Base-by-base conservation (phyloP, 2,888 invertebrate species). In the Mesorhabditis belari region DNA sequence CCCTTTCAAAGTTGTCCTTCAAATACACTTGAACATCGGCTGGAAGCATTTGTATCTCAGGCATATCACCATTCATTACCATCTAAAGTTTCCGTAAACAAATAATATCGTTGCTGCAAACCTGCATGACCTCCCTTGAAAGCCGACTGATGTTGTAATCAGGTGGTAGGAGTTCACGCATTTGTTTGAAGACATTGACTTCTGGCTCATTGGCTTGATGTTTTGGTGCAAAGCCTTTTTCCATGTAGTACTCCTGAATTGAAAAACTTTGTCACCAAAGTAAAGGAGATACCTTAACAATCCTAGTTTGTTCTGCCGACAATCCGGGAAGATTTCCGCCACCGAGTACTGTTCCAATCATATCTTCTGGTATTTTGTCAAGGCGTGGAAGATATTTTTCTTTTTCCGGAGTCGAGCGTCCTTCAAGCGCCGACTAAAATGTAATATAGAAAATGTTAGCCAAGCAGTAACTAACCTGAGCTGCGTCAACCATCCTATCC, bases 11-110 rank as follows among this genome's bases (percentile, higher is more conserved):
- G 59, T 80, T 73, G 44, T 66, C 63, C 63, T 64, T 70, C 63
- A 79, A 71, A 57, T 80, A 71, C 5, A 74, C 68, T 24, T 76
- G 62, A 12, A 79, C 69, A 57, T 80, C 79, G n/a, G 58, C 25
- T 3, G 79, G 79, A 49, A 79, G 65, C n/a, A 67, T 60, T 3
- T 66, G 63, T 64, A 79, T 61, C 55, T 80, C 77, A 9, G 79
- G 79, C 19, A 80, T 66, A 61, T 79, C 75, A 4, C 79, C 79
- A 6, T 61, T 58, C 59, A 73, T 64, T 28, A 77, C 73, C 12
- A 73, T 66, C 17, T 49, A 57, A 28, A 77, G 69, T 6, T 79
- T 70, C 63, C 65, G 49, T 57, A 61, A 29, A 54, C n/a, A 12
- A 12, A 35, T 56, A 21, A n/a, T 17, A 35, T 17, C n/a, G 12